Percentiles rank a stretch among this genome's conserved stretches.
Conservation (phyloP, 2,113 vertebrate genomes). For the Mus spicilegus region DNA sequence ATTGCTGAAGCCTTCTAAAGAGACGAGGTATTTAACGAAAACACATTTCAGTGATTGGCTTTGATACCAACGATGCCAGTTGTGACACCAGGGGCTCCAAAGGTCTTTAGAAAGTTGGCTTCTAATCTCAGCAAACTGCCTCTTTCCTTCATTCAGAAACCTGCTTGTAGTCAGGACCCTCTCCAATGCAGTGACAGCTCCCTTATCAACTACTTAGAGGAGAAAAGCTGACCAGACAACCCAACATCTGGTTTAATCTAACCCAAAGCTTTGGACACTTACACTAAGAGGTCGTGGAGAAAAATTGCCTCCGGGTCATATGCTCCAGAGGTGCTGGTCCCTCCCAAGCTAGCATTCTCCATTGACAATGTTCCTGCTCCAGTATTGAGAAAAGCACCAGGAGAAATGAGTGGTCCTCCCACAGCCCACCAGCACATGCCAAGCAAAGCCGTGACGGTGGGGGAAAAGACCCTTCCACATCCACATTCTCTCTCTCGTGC, state of each 20-base stretch:
- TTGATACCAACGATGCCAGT: background rate
- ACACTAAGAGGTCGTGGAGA: background rate
- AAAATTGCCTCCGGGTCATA: background rate
- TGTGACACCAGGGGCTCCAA: background rate
- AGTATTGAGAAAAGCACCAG: background rate
- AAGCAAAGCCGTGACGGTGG: background rate
- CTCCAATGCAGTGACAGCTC: background rate
- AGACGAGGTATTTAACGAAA: background rate
- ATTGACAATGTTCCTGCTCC: background rate
- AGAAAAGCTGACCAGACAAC: background rate
- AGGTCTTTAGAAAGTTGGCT: background rate
- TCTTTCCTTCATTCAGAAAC: slow-evolving; percentile 39
- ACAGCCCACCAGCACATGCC: background rate
- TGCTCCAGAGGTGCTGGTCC: background rate
- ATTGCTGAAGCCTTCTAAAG: slow-evolving; percentile 44
- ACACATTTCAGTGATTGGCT: background rate
- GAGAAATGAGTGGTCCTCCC: background rate
- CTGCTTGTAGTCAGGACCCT: background rate
- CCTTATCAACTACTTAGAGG: background rate
- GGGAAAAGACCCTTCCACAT: background rate
- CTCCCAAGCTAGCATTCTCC: background rate
- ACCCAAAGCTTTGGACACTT: background rate
- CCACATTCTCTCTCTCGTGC: background rate
- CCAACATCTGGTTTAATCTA: background rate
- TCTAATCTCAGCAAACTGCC: background rate